Evolutionary conservation across 2,888 invertebrate genomes (phyloP), one percentile per base, ranked within the genome.

Genomic region (Branchellion lobata): DNA sequence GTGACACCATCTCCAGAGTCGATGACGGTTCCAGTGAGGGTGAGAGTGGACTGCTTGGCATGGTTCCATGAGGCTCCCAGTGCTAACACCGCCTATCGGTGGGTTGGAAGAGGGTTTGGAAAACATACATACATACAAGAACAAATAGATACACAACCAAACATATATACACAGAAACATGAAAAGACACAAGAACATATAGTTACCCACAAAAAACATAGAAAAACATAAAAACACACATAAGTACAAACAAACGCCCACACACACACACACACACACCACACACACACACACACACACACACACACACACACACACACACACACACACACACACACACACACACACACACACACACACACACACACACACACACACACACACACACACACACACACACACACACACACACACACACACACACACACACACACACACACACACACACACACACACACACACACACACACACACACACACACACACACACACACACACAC

Each of bases 1-100:
- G 99, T 99, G 57, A 99, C 99, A 86, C 99, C 99, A 89, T 99
- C 99, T 33, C 99, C 99, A 88, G 97, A 97, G 88, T 99, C 99
- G 79, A 99, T 94, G 75, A 99, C 99, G 85, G 96, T 94, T 81
- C 99, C 99, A 29, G 99, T 99, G 80, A 99, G 91, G 27, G 95
- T 96, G 84, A 97, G 91, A 85, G 96, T 95, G 78, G 93, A 93
- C 31, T 94, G 91, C 47, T 92, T 91, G 83, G 95, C 91, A 0
- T 95, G 94, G 82, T 94, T 94, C 99, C 99, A 99, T 75, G 97
- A 97, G 24, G 99, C 99, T 74, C 98, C 96, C 80, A 99, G 89
- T 1, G 99, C 98, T 78, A 99, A 90, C 8, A 99, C 98, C 69
- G 99, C 99, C 90, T 89, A 5, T 18, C 3, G 3, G 24, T 57